A percentile compares a stretch with the other conserved stretches of the same genome.
These are phyloP conservation scores for Phenganax subtilis DNA, from an alignment of 92 coral and sea anemone species.

Conservation along the genomic window DNA sequence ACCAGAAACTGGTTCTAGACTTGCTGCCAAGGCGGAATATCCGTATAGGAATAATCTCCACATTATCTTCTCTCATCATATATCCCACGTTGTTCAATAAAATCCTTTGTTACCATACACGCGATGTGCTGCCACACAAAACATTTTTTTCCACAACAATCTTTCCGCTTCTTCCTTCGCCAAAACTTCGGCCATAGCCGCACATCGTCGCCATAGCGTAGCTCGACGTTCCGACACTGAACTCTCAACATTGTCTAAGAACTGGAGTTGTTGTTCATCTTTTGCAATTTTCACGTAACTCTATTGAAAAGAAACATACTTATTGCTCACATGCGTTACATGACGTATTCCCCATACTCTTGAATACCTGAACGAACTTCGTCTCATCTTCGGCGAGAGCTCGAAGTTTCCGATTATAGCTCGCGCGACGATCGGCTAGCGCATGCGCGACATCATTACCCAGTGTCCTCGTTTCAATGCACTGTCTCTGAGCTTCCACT, in stretches of 20 bases:
- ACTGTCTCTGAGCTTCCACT: conserved; percentile 87
- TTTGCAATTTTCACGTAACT: conserved; percentile 67
- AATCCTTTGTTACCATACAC: conserved; percentile 63
- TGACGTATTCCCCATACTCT: too few relatives aligned
- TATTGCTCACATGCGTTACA: too few relatives aligned
- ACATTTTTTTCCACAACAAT: conserved; percentile 65
- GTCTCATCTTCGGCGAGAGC: conserved; percentile 57
- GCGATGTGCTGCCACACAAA: conserved; percentile 63
- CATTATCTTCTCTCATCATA: too few relatives aligned
- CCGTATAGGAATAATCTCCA: too few relatives aligned
- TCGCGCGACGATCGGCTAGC: conserved; percentile 78
- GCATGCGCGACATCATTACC: conserved; percentile 66
- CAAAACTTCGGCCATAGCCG: conserved; percentile 89
- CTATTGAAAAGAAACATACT: conserved; percentile 29
- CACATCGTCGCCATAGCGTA: conserved; percentile 87
- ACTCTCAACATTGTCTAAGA: conserved; percentile 73
- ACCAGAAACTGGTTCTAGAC: too few relatives aligned
- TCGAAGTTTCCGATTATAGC: conserved; percentile 52
- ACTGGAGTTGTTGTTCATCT: conserved; percentile 60
- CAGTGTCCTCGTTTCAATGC: conserved; percentile 64
- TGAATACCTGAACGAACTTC: conserved; percentile 60
- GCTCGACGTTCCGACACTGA: conserved; percentile 71
- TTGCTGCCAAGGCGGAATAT: too few relatives aligned
- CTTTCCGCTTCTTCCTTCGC: conserved; percentile 83
- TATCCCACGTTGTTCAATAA: conserved; percentile 42